A percentile compares a stretch with the other conserved stretches of the same genome.
Conservation (phyloP, 2,113 vertebrate genomes). For the Oenanthe melanoleuca region DNA sequence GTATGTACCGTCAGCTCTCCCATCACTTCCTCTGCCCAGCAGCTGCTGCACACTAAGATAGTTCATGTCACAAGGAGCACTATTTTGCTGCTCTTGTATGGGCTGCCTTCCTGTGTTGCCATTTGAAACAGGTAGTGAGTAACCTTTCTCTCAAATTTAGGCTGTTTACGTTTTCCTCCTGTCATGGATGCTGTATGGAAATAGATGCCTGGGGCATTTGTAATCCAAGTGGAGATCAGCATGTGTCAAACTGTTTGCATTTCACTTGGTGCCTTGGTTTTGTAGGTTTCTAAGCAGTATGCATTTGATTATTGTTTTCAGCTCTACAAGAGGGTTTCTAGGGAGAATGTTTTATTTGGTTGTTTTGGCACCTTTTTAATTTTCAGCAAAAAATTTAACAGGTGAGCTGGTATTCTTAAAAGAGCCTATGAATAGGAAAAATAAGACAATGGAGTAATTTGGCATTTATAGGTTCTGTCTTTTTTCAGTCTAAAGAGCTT, state of each 20-base stretch:
- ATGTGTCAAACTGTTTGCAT: background rate
- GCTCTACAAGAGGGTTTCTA: background rate
- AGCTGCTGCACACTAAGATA: background rate
- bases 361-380: background rate
- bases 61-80: background rate
- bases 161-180: background rate
- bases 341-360: background rate
- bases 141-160: background rate
- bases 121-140: background rate
- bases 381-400: background rate
- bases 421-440: background rate
- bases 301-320: background rate
- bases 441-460: background rate
- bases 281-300: background rate
- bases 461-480: background rate
- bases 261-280: background rate
- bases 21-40: fast-evolving
- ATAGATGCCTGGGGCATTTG: background rate
- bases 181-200: background rate
- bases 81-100: background rate
- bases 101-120: background rate
- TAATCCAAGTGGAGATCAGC: background rate
- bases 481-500: background rate
- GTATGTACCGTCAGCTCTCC: background rate
- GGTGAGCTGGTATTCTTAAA: background rate